Evolutionary conservation across 1,140 invertebrate species (phyloP), one percentile per base, ranked within the genome.

Genomic region (Nymphalis io): DNA sequence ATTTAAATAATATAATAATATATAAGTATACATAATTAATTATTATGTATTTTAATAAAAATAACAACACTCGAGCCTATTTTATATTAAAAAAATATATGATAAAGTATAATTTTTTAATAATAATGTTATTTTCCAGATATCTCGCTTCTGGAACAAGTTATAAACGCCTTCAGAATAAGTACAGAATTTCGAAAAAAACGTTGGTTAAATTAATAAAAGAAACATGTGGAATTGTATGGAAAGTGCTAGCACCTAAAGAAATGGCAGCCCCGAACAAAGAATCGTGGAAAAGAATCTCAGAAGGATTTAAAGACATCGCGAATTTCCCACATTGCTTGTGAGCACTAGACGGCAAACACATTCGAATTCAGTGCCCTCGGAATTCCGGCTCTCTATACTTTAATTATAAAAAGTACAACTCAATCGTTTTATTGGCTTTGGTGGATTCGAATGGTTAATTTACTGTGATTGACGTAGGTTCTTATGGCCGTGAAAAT

Each of bases 21-120:
- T 57, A 57, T 57, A 57, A 57, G 53, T 57, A 57, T 57, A 57
- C 53, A 57, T 57, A 57, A 57, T 57, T 57, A 23, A 57, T 57
- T 21, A 57, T 57, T 57, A 57, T 57, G 53, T 57, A 33, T 57
- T 57, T 57, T 57, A 57, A 57, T 57, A 57, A 57, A 57, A 57
- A 57, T 57, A 57, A 33, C 53, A 33, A 57, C 21, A 57, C 53
- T 57, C 53, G 53, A 57, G 20, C 53, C 23, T 23, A 57, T 57
- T 57, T 57, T 57, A 57, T 57, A 27, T 57, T 27, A 57, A 57
- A 57, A 57, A 57, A 33, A 57, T 57, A 57, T 57, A 23, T 57
- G 53, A 57, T 57, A 27, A 57, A 57, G 18, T 57, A 57, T 57
- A 57, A 1, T 57, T 57, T 57, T 57, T 57, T 57, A 57, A 57